A percentile compares a stretch with the other conserved stretches of the same genome.
Evolutionary conservation across 1,140 invertebrate species (phyloP).

Genomic region (Cheumatopsyche charites): DNA sequence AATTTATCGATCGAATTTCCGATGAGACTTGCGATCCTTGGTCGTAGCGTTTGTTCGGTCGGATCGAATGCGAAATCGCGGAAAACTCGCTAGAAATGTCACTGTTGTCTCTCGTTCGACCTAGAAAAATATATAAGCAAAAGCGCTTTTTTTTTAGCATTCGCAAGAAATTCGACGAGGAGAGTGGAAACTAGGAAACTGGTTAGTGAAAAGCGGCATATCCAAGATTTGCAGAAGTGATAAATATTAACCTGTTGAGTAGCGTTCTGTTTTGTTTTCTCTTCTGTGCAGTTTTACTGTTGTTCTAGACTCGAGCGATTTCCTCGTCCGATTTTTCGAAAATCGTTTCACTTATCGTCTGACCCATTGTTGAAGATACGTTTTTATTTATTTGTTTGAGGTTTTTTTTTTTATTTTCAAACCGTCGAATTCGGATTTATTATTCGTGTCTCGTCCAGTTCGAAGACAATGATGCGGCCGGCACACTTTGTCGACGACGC

Average conservation of each 20-base stretch:
- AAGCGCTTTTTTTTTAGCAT: not conserved
- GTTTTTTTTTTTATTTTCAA: not conserved
- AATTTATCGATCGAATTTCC: too few species aligned
- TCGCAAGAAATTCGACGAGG: constrained; percentile 4
- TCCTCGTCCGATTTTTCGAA: not conserved
- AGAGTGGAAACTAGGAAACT: constrained; percentile 18
- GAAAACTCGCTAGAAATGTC: too few species aligned
- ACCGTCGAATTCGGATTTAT: not conserved
- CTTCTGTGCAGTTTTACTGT: not conserved
- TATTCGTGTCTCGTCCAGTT: too few species aligned
- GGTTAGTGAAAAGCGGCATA: not conserved
- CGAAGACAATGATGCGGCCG: constrained; percentile 6
- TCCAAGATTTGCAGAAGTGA: not conserved
- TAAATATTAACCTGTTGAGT: constrained; percentile 11
- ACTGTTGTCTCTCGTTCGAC: too few species aligned
- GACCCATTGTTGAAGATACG: not conserved
- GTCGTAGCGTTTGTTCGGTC: too few species aligned
- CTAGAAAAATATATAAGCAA: too few species aligned
- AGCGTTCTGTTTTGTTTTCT: constrained; percentile 14
- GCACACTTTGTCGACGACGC: constrained; percentile 6
- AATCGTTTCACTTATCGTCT: not conserved
- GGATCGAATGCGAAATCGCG: too few species aligned
- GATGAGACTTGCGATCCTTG: too few species aligned
- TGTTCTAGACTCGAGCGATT: not conserved
- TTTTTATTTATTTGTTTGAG: not conserved